phyloP scores from a whole-genome alignment of 1,140 invertebrate species.

The Tetramorium simillimum region DNA sequence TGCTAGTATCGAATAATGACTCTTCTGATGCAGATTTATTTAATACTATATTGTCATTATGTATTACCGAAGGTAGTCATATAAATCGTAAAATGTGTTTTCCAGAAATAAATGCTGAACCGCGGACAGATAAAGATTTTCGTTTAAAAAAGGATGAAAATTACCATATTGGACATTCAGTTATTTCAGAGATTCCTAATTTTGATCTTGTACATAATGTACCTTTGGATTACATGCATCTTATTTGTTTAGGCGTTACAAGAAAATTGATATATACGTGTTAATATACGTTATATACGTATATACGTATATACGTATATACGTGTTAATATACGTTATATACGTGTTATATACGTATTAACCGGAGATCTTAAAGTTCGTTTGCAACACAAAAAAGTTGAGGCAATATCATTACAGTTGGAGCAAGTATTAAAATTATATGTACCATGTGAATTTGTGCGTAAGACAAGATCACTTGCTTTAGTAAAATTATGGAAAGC shows the following conservation, averaged over 20 bases:
- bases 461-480: slow-evolving; percentile 11
- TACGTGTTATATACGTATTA: too few species aligned
- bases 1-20: too few species aligned
- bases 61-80: neutral
- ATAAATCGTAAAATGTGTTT: neutral
- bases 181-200: neutral
- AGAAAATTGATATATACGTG: neutral
- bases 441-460: slow-evolving; percentile 10
- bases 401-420: neutral
- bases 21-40: too few species aligned
- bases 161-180: neutral
- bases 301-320: too few species aligned
- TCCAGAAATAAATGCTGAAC: neutral
- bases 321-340: too few species aligned
- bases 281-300: too few species aligned
- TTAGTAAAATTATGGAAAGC: slow-evolving; percentile 10
- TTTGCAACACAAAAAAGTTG: slow-evolving; percentile 25
- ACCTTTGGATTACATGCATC: neutral
- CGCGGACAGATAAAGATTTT: neutral
- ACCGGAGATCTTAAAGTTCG: neutral
- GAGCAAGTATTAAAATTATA: slow-evolving; percentile 17
- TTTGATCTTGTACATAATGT: slow-evolving; percentile 1
- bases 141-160: neutral
- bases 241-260: neutral
- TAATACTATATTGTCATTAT: too few species aligned